A percentile compares a stretch with the other conserved stretches of the same genome.
These are phyloP conservation scores for Gasterosteus aculeatus DNA, from an alignment of 2,113 vertebrate species.

Conservation along the genomic window DNA sequence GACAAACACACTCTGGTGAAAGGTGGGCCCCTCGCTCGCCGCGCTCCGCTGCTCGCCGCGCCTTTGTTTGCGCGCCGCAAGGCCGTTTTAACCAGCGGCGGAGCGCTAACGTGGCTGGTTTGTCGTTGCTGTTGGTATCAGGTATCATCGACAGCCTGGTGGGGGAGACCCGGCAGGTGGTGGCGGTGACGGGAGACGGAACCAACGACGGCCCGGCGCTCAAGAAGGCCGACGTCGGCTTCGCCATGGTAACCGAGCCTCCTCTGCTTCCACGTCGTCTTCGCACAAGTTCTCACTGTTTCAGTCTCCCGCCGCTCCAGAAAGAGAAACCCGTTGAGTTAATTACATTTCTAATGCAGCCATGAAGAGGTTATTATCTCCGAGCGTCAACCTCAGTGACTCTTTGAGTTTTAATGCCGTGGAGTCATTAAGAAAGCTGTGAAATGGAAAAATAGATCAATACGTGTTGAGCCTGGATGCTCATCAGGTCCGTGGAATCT, in stretches of 20 bases:
- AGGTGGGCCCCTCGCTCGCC: conserved; percentile 80
- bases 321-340: background rate
- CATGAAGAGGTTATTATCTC: conserved; percentile 39
- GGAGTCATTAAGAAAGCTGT: conserved; percentile 30
- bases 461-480: conserved; percentile 28
- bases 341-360: conserved; percentile 38
- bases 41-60: too few relatives aligned
- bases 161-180: conserved; percentile 92
- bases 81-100: background rate
- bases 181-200: conserved; percentile 96
- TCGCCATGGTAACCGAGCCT: conserved; percentile 89
- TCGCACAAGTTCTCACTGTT: background rate
- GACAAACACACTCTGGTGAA: conserved; percentile 98
- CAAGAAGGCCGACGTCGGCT: conserved; percentile 98
- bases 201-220: conserved; percentile 97
- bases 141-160: conserved; percentile 98
- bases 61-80: too few relatives aligned
- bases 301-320: conserved; percentile 12
- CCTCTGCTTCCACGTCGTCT: background rate
- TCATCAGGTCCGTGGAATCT: conserved; percentile 8
- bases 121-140: conserved; percentile 59
- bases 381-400: conserved; percentile 2
- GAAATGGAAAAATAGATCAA: conserved; percentile 52
- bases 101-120: background rate
- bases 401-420: background rate